These are phyloP conservation scores for Seira sanloemensis DNA, from an alignment of 2,888 invertebrate species.

Conservation along the genomic window DNA sequence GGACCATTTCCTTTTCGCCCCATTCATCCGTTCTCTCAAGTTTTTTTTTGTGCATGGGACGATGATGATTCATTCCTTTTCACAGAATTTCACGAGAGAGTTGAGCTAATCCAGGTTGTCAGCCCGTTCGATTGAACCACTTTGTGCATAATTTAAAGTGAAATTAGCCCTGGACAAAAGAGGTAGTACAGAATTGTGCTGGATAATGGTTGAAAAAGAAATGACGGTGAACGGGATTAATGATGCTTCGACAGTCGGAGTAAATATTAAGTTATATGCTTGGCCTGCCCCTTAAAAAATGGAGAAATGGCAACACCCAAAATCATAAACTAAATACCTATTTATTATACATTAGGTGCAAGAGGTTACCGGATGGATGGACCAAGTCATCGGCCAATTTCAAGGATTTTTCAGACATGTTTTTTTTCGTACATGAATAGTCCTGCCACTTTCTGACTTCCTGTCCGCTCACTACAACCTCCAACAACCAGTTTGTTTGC, in stretches of 20 bases:
- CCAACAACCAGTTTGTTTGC: conserved; percentile 25
- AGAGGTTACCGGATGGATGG: too few species aligned
- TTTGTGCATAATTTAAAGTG: conserved; percentile 29
- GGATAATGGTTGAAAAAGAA: too few species aligned
- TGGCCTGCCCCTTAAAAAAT: too few species aligned
- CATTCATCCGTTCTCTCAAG: conserved; percentile 57
- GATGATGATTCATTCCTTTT: neutral
- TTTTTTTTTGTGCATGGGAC: neutral
- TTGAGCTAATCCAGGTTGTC: neutral
- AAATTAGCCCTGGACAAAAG: too few species aligned
- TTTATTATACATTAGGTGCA: too few species aligned
- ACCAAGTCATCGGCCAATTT: conserved; percentile 60
- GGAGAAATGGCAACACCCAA: too few species aligned
- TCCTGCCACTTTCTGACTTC: conserved; percentile 45
- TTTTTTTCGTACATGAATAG: conserved; percentile 45
- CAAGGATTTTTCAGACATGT: conserved; percentile 43
- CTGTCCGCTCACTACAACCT: conserved; percentile 46
- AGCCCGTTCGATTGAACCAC: neutral
- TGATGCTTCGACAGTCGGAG: too few species aligned
- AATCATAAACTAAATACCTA: too few species aligned
- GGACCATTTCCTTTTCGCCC: conserved; percentile 62
- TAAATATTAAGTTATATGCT: too few species aligned
- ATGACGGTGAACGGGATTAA: too few species aligned
- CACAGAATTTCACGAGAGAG: conserved; percentile 20
- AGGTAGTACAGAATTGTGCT: too few species aligned